These are phyloP conservation scores for Antennarius striatus DNA, from an alignment of 2,113 vertebrate species.

Conservation along the genomic window DNA sequence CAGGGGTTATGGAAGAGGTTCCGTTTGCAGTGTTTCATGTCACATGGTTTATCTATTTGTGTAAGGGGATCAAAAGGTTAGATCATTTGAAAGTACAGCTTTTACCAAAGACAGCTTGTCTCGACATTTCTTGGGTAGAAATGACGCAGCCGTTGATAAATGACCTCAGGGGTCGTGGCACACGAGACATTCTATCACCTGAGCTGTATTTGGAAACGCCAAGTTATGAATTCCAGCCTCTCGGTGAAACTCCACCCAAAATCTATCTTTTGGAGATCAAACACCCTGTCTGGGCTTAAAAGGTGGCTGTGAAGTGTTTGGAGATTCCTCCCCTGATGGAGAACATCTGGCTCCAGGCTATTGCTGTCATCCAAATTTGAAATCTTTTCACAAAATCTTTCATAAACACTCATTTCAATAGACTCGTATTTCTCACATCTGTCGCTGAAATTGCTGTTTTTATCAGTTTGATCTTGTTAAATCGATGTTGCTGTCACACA, in stretches of 20 bases:
- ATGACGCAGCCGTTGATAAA: slow-evolving; percentile 6
- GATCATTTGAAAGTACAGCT: neutral
- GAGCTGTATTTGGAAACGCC: slow-evolving; percentile 1
- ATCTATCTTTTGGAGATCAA: slow-evolving; percentile 9
- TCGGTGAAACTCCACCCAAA: slow-evolving; percentile 1
- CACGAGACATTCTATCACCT: neutral
- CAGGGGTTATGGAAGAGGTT: neutral
- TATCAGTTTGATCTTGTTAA: no score
- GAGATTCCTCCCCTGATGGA: slow-evolving; percentile 10
- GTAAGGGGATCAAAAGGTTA: neutral
- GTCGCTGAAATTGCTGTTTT: no score
- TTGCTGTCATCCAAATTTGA: no score
- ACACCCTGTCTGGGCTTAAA: slow-evolving; percentile 7
- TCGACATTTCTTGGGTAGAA: neutral
- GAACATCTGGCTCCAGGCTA: slow-evolving; percentile 11
- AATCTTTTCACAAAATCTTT: no score
- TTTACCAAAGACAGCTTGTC: neutral
- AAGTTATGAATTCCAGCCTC: slow-evolving; percentile 15
- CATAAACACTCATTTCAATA: no score
- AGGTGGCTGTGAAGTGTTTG: slow-evolving; percentile 1
- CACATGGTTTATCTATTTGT: neutral
- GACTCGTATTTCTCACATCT: no score
- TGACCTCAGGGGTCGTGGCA: slow-evolving; percentile 4
- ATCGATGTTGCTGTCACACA: no score
- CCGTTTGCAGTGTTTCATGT: neutral